Conservation (phyloP, 2,797 vertebrate genomes). For the Gallinago nigripennis region DNA sequence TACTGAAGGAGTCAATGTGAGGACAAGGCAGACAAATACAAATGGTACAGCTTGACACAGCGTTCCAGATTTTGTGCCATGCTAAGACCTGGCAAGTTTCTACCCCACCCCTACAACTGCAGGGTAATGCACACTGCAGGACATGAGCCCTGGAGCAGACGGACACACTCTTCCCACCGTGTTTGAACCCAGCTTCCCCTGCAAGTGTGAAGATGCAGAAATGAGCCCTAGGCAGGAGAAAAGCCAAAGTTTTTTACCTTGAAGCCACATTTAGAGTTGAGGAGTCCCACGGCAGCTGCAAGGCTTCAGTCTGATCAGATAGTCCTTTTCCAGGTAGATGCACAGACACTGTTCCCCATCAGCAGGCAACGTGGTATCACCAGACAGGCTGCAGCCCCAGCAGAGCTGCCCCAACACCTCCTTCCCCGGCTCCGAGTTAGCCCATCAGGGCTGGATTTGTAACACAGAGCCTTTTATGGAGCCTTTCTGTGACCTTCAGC, state of each 20-base stretch:
- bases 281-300: background rate
- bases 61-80: background rate
- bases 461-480: background rate
- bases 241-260: background rate
- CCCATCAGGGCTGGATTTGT: background rate
- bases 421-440: background rate
- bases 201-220: background rate
- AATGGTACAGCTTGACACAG: background rate
- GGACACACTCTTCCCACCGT: background rate
- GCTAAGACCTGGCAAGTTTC: background rate
- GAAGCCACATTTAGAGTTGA: background rate
- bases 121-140: background rate
- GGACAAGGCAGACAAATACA: background rate
- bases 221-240: background rate
- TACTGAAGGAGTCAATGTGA: background rate
- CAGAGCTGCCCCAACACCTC: background rate
- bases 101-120: rapidly evolving
- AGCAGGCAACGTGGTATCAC: background rate
- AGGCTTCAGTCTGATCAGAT: background rate
- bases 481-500: background rate
- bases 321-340: background rate
- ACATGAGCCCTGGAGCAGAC: background rate
- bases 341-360: rapidly evolving
- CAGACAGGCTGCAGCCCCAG: background rate
- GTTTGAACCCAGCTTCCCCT: background rate